Evolutionary conservation across 2,797 vertebrate species (phyloP), one percentile per base, ranked within the genome.

Genomic region (Sebastes wilsoni): DNA sequence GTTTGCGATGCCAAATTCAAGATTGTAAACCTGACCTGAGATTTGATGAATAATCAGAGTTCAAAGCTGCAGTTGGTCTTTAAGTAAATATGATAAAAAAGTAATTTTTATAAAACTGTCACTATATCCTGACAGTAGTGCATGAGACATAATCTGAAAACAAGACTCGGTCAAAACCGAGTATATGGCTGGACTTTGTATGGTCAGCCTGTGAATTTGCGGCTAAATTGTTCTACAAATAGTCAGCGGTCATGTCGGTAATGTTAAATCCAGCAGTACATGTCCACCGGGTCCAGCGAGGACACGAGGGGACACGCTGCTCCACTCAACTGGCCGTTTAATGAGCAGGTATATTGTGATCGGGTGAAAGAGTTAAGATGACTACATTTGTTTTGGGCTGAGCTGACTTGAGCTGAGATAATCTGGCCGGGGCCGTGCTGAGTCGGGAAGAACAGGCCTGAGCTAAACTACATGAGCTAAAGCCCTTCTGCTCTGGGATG

Each of bases 381-480:
- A 61, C 30, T 56, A 13, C 1, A 3, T 85, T 83, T 88, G 76
- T 82, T 82, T 80, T 88, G 55, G 59, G 66, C 72, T 79, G 66
- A 79, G 28, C 55, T 71, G 83, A 73, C 32, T 79, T 60, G 25
- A 83, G 60, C 65, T 84, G 66, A 85, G 72, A 83, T 77, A 72
- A 87, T 87, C 49, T 87, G 84, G 42, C 69, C 3, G 0, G 12
- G 55, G 72, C 56, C 71, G 64, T 72, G 83, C 80, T 88, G 86
- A 86, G 72, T 80, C 1, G 8, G 34, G 58, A 78, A 38, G 78
- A 83, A 83, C 32, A 13, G 30, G 34, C 27, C 55, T 65, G 20
- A 64, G 64, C 66, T 83, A 55, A 86, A 82, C 77, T 73, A 30
- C 84, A 49, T 87, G 72, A 80, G 49, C 72, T 72, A 42, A 75